These are phyloP conservation scores for Cenopis cana DNA, from an alignment of 2,888 invertebrate species.

Conservation along the genomic window DNA sequence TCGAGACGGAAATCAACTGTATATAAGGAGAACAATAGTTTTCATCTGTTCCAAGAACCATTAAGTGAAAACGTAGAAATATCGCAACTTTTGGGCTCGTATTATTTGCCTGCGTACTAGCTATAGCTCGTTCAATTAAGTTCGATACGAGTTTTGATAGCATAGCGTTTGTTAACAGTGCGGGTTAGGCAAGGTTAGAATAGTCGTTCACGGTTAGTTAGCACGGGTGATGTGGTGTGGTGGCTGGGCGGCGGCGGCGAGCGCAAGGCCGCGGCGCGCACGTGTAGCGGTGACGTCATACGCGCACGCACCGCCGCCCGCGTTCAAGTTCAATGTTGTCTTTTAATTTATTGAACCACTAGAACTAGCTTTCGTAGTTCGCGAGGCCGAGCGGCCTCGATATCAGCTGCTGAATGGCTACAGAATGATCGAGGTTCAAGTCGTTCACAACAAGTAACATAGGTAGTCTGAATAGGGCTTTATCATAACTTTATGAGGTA, in stretches of 20 bases:
- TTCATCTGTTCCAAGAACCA: constrained; percentile 15
- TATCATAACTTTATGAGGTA: too few species aligned
- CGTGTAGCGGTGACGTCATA: constrained; percentile 70
- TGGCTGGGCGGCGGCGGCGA: constrained; percentile 60
- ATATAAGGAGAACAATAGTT: constrained; percentile 23
- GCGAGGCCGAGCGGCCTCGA: constrained; percentile 1
- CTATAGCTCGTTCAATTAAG: background rate
- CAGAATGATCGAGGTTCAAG: background rate
- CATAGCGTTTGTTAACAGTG: constrained; percentile 8
- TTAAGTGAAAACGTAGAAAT: constrained; percentile 30
- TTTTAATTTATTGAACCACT: constrained; percentile 71
- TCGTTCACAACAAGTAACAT: background rate
- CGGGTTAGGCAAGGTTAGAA: constrained; percentile 39
- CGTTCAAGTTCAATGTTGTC: constrained; percentile 84
- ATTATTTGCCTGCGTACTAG: constrained; percentile 12
- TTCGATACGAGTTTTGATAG: background rate
- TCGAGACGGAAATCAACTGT: constrained; percentile 22
- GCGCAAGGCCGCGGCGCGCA: constrained; percentile 57
- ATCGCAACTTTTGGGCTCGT: constrained; percentile 3
- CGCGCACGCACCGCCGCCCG: constrained; percentile 65
- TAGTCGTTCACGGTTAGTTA: constrained; percentile 54
- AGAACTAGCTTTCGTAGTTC: constrained; percentile 50
- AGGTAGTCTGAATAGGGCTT: background rate
- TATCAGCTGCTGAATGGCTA: background rate
- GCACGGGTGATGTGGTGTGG: constrained; percentile 50